Base-by-base conservation (phyloP, 2,888 invertebrate genomes). In the Cheilosia vulpina region DNA sequence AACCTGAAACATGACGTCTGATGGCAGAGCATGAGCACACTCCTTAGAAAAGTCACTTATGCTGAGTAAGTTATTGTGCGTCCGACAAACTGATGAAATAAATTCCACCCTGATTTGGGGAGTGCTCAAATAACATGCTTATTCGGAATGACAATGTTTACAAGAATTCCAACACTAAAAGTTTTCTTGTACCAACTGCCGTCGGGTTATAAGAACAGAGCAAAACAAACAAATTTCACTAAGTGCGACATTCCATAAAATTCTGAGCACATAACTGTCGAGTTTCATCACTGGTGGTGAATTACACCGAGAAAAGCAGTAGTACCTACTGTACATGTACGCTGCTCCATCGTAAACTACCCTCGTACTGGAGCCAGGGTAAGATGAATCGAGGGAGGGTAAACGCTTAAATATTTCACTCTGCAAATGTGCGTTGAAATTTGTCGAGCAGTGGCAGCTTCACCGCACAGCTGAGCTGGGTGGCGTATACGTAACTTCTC, bases 211-310 rank as follows among this genome's bases (percentile, higher is more conserved):
- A 72, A 27, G 27, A 27, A 85, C 62, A 41, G 17, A 80, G 80
- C 24, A 85, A 80, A 75, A 80, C 84, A 85, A 85, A 85, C 84
- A 85, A 85, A 80, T 85, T 85, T 85, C 80, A 80, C 80, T 85
- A 85, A 85, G 84, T 85, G 84, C 84, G 84, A 85, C 84, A 85
- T 85, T 85, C 84, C 84, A 85, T 85, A 85, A 85, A 85, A 85
- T 80, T 85, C 84, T 66, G 84, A 80, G 66, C 84, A 80, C 84
- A 85, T 85, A 85, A 85, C 84, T 80, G 84, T 85, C 84, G 80
- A 85, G 80, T 80, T 80, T 62, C 84, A 75, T 80, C 80, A 76
- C 80, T 85, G 62, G 60, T 80, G 71, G 24, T 80, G 84, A 84
- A 80, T 80, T 80, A 80, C 75, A 71, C 53, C 53, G 31, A 60